Base-by-base conservation (phyloP, 2,797 vertebrate genomes). In the Molossus molossus region DNA sequence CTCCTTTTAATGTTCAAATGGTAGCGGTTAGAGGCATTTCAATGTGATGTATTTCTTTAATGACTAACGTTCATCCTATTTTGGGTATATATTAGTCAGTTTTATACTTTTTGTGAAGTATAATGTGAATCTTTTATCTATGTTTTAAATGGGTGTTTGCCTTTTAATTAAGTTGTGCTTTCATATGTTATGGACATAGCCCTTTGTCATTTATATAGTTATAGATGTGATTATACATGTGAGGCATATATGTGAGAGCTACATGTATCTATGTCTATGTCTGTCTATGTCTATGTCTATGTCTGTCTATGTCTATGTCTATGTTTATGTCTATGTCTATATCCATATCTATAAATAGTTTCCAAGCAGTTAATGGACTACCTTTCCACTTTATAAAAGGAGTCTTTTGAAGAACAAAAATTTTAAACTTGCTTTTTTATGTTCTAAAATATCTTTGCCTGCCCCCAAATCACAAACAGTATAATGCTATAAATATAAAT, bases 131-230 rank as follows among this genome's bases (percentile, higher is more conserved):
- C 3, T 81, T 85, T 90, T 72, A 13, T 45, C 17, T 27, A 53
- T 55, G 82, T 15, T 67, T 62, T 11, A 64, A n/a, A 53, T 77
- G n/a, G 6, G 21, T 50, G 2, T 70, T 75, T 72, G 37, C 48
- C 17, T 7, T 90, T 70, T 64, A 86, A 86, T 70, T 64, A 86
- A 86, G 7, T 70, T 53, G 23, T 86, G n/a, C 45, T 83, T 93
- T 87, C 69, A 53, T 64, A 58, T 77, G 70, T 65, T 82, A 58
- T 69, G 80, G 2, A 40, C 9, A 20, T 6, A 37, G 25, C 17
- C 11, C 70, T 33, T 95, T 53, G 3, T 60, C 48, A 27, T 55
- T 21, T 69, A 76, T 0, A 80, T 29, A 65, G 40, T 50, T 83
- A 55, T 7, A 10, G 27, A 27, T 85, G 29, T 50, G 65, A 80